phyloP scores from a whole-genome alignment of 2,888 invertebrate species.

The Xestobium rufovillosum region DNA sequence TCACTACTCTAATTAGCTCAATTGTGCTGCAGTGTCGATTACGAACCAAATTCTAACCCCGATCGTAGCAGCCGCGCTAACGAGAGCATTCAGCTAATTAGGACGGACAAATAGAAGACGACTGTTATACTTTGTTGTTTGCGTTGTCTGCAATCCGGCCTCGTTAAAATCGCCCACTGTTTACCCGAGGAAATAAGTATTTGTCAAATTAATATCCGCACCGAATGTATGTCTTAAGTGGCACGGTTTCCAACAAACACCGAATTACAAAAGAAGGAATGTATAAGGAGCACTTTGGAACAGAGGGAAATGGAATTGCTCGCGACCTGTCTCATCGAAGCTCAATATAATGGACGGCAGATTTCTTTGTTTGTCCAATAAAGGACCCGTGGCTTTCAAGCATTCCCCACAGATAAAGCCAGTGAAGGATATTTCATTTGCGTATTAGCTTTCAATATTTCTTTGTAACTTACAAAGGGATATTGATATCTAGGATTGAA shows the following conservation, averaged over 20 bases:
- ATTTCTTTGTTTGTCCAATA: no score
- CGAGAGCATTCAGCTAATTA: slow-evolving; percentile 32
- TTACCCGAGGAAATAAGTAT: slow-evolving; percentile 9
- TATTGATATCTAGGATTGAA: no score
- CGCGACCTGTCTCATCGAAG: no score
- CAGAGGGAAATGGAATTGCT: no score
- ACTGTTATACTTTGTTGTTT: slow-evolving; percentile 27
- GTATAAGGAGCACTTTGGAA: no score
- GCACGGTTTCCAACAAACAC: background rate
- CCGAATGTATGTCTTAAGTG: background rate
- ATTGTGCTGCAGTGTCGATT: slow-evolving; percentile 29
- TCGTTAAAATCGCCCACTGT: slow-evolving; percentile 18
- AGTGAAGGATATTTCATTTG: no score
- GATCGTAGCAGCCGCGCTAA: slow-evolving; percentile 25
- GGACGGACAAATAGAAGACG: slow-evolving; percentile 27
- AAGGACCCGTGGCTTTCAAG: no score
- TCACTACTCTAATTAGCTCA: slow-evolving; percentile 30
- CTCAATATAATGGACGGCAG: no score
- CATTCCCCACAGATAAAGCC: no score
- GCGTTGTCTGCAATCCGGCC: slow-evolving; percentile 24
- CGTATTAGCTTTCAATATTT: no score
- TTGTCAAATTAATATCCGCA: slow-evolving; percentile 1
- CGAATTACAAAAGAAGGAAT: no score
- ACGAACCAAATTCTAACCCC: slow-evolving; percentile 23
- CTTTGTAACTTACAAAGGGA: no score